Base-by-base conservation (phyloP, 2,888 invertebrate genomes). In the Yponomeuta plumbellus region DNA sequence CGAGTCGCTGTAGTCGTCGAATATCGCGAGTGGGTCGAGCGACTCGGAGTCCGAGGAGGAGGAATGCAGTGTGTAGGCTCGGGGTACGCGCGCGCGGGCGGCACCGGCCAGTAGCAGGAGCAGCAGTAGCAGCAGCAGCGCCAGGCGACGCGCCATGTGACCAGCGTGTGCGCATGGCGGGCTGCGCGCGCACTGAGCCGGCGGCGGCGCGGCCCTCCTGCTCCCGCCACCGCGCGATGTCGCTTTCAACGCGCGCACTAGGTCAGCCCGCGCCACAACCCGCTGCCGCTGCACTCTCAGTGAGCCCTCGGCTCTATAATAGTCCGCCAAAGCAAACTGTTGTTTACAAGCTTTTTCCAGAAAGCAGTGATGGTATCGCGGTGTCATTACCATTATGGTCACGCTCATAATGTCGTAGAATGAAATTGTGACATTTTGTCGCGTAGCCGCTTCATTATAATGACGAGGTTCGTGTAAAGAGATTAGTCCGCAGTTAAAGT, bases 61-160 rank as follows among this genome's bases (percentile, higher is more conserved):
- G 67, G 70, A 62, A 69, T 82, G 80, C 64, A 75, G 70, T 68
- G 77, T 70, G 67, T 67, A 70, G n/a, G 75, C 76, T 74, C 80
- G 80, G 74, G 76, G 80, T 11, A 56, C 66, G 34, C 68, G 80
- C 69, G 76, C 75, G 17, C 5, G 44, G 44, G 44, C 44, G 44
- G 44, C 44, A 70, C 83, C 79, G 72, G 75, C 73, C 63, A 72
- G 82, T 80, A 83, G 82, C 79, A 81, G 86, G 81, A 85, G 80
- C 75, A 87, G 80, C 84, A 79, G 86, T 71, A 86, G 87, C 84
- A 79, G 86, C 71, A 86, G 87, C 87, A 88, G 90, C 91, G 88
- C 84, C 89, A 88, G 83, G 85, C 87, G 88, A 86, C 88, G 90
- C 90, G 88, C 88, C 90, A 90, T 91, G 85, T 78, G 86, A 76